phyloP scores from a whole-genome alignment of 2,113 vertebrate genomes.

The Gallinago media region DNA sequence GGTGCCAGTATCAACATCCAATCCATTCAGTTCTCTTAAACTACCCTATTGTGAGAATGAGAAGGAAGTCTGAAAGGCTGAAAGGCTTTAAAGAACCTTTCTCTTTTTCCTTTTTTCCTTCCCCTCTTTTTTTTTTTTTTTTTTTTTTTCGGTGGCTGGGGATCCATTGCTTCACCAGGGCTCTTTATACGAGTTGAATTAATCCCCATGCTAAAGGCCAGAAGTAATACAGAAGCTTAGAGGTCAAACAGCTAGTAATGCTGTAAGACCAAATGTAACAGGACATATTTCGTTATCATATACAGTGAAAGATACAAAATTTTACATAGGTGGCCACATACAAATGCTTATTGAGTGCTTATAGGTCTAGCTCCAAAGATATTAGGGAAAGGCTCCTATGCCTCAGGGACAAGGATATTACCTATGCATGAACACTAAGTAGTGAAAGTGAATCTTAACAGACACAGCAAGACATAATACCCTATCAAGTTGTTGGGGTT shows the following conservation, averaged over 20 bases:
- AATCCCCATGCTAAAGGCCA: not conserved
- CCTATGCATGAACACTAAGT: not conserved
- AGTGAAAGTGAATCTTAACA: not conserved
- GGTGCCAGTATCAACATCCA: not conserved
- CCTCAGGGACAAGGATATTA: not conserved
- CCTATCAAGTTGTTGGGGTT: not conserved
- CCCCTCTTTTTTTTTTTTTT: not conserved
- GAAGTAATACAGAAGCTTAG: not conserved
- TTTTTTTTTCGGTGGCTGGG: not conserved
- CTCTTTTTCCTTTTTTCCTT: too few relatives aligned
- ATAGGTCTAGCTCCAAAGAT: not conserved
- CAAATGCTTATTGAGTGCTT: not conserved
- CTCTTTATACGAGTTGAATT: not conserved
- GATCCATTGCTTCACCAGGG: not conserved
- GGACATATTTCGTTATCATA: not conserved
- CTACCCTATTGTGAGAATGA: not conserved
- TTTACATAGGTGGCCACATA: rapidly evolving
- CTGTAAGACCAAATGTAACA: not conserved
- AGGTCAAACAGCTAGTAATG: not conserved
- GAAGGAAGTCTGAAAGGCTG: not conserved
- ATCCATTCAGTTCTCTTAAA: not conserved
- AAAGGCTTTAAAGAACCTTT: not conserved
- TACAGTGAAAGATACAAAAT: not conserved
- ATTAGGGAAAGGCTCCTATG: not conserved
- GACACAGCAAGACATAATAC: not conserved